Evolutionary conservation across 2,113 vertebrate genomes (phyloP).

Genomic region (Malaclemys terrapin): DNA sequence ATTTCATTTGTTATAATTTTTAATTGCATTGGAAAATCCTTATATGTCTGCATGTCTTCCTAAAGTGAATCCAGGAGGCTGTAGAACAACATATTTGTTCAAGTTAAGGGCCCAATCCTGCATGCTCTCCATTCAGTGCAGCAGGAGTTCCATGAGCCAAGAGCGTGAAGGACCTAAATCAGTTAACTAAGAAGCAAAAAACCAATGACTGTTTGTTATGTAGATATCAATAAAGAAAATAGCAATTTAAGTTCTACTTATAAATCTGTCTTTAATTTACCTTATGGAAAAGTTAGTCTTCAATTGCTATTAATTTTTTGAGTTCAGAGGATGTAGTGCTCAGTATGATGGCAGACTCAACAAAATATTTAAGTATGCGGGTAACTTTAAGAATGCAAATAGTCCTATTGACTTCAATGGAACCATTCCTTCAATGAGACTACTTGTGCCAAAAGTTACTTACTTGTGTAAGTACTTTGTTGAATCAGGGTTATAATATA

Average conservation of each 20-base stretch:
- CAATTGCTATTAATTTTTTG: not conserved
- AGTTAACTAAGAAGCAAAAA: not conserved
- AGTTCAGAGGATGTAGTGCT: not conserved
- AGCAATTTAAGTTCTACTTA: not conserved
- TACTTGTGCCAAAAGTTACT: not conserved
- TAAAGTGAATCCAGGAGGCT: not conserved
- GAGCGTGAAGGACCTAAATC: not conserved
- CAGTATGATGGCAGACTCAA: constrained; percentile 1
- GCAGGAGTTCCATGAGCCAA: not conserved
- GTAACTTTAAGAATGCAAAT: constrained; percentile 23
- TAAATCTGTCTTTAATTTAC: not conserved
- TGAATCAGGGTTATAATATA: not conserved
- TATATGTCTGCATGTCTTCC: not conserved
- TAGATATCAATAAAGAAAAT: not conserved
- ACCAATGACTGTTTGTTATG: not conserved
- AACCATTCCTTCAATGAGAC: too few species aligned
- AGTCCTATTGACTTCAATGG: constrained; percentile 35
- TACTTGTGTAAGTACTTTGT: not conserved
- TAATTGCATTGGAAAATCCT: not conserved
- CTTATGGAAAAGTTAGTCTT: not conserved
- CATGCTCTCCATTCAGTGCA: not conserved
- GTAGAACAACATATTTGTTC: not conserved
- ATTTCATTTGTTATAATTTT: not conserved
- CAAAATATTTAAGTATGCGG: not conserved
- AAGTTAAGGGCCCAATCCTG: not conserved